These are phyloP conservation scores for Cremastinae sp. DNA, from an alignment of 2,888 invertebrate species.

Conservation along the genomic window DNA sequence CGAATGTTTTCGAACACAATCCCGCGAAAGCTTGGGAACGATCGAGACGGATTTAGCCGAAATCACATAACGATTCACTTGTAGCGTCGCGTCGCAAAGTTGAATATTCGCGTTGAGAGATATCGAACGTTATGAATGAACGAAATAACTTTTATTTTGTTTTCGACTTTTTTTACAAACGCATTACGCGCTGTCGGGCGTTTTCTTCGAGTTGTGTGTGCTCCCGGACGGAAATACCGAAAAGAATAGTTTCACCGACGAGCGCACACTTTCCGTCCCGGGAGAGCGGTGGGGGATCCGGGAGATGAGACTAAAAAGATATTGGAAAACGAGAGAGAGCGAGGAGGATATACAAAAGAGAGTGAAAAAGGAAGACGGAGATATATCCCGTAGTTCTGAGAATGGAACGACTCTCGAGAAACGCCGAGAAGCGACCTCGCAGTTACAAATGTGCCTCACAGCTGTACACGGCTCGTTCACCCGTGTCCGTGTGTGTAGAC, in stretches of 20 bases:
- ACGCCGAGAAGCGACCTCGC: conserved; percentile 58
- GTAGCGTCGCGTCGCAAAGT: background rate
- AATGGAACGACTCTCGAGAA: conserved; percentile 37
- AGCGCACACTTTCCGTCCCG: conserved; percentile 3
- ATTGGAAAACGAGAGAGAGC: background rate
- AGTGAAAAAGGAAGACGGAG: conserved; percentile 27
- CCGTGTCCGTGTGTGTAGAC: conserved; percentile 41
- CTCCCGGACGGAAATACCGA: conserved; percentile 58
- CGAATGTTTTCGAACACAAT: background rate
- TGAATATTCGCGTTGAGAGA: background rate
- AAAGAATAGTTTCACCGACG: conserved; percentile 35
- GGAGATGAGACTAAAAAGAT: background rate
- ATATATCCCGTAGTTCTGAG: conserved; percentile 47
- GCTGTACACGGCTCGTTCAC: conserved; percentile 57
- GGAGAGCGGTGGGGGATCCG: background rate
- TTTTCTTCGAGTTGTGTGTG: conserved; percentile 11
- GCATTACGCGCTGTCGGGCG: background rate
- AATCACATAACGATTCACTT: background rate
- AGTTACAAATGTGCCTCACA: conserved; percentile 46
- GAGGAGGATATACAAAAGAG: background rate
- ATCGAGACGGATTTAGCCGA: background rate
- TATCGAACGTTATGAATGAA: conserved; percentile 29
- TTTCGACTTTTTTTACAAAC: background rate
- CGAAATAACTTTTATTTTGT: conserved; percentile 2
- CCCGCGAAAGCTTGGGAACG: background rate